Percentiles rank a stretch among this genome's conserved stretches.
Evolutionary conservation across 2,888 invertebrate species (phyloP).

Genomic region (Conops quadrifasciatus): DNA sequence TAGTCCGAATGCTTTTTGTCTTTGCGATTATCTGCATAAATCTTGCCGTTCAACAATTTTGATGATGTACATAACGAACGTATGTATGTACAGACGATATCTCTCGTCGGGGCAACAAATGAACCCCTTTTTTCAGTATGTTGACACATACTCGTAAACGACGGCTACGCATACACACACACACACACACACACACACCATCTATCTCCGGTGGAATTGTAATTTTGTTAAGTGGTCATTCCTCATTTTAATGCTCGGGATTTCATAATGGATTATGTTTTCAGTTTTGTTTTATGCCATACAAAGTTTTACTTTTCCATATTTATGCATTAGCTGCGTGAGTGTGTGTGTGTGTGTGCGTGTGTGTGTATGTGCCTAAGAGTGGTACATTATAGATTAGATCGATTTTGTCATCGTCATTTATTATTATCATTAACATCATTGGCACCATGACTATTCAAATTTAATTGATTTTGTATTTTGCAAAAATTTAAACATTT

Average conservation of each 20-base stretch:
- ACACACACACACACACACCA: slow-evolving; percentile 33
- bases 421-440: slow-evolving; percentile 1
- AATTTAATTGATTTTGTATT: slow-evolving; percentile 1
- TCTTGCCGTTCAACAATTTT: neutral
- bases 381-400: neutral
- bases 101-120: slow-evolving; percentile 29
- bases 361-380: too few relatives aligned
- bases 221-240: slow-evolving; percentile 67
- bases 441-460: slow-evolving; percentile 8
- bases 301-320: slow-evolving; percentile 29
- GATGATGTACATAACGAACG: slow-evolving; percentile 19
- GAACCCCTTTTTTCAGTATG: slow-evolving; percentile 30
- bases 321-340: slow-evolving; percentile 26
- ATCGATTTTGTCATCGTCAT: slow-evolving; percentile 4
- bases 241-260: slow-evolving; percentile 64
- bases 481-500: neutral
- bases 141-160: neutral
- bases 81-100: too few relatives aligned
- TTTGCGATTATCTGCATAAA: neutral
- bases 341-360: neutral
- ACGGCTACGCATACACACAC: neutral
- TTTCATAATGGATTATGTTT: slow-evolving; percentile 55
- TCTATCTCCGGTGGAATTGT: slow-evolving; percentile 48
- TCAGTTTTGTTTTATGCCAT: slow-evolving; percentile 38
- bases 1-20: neutral